Conservation (phyloP, 1,140 invertebrate species). For the Drosophila varians region DNA sequence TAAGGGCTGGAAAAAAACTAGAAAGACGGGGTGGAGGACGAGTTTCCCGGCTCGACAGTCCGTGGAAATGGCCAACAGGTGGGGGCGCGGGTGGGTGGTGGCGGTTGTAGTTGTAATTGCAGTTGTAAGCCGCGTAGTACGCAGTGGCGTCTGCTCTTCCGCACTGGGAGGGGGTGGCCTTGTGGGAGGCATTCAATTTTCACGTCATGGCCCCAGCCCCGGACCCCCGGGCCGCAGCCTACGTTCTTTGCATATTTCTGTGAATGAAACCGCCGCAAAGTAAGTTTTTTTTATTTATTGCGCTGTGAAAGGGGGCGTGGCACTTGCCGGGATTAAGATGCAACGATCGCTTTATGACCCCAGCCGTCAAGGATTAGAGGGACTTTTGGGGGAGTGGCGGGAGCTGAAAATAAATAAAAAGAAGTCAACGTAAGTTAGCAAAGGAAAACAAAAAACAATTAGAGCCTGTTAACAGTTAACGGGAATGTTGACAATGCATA, state of each 20-base stretch:
- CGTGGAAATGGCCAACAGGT: conserved; percentile 27
- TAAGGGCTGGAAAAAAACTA: not conserved
- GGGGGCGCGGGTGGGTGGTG: conserved; percentile 7
- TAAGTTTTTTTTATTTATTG: conserved; percentile 29
- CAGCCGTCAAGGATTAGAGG: conserved; percentile 9
- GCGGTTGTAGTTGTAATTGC: conserved; percentile 61
- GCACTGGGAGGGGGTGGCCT: not conserved
- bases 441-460: conserved; percentile 32
- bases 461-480: conserved; percentile 45
- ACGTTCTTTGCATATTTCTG: conserved; percentile 40
- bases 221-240: not conserved
- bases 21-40: not conserved
- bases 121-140: conserved; percentile 70
- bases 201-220: not conserved
- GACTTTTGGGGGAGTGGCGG: no score
- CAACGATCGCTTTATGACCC: conserved; percentile 25
- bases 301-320: not conserved
- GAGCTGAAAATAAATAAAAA: conserved; percentile 7
- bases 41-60: not conserved
- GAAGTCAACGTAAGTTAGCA: conserved; percentile 1
- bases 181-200: conserved; percentile 11
- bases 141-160: conserved; percentile 13
- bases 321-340: conserved; percentile 21
- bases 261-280: conserved; percentile 46
- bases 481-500: conserved; percentile 47